Evolutionary conservation across 2,797 vertebrate genomes (phyloP).

Genomic region (Pogoniulus pusillus): DNA sequence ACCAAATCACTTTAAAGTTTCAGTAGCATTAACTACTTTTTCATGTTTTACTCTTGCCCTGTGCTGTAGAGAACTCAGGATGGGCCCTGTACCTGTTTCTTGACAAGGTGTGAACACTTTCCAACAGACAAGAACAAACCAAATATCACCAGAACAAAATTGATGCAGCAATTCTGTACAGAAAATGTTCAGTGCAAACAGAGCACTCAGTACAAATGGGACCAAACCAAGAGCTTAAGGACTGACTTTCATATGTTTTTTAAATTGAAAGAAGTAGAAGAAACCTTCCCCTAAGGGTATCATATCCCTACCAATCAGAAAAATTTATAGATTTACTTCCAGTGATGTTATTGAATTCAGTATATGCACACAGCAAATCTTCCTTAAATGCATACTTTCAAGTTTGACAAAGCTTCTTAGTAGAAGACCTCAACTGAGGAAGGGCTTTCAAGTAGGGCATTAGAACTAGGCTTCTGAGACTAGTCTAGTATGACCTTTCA

Average conservation of each 20-base stretch:
- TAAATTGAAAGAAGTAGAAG: neutral
- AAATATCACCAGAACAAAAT: neutral
- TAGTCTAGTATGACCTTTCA: neutral
- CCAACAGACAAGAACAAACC: neutral
- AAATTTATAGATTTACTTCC: neutral
- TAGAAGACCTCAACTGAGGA: neutral
- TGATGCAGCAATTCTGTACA: neutral
- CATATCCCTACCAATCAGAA: neutral
- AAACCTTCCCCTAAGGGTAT: neutral
- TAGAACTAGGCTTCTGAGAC: neutral
- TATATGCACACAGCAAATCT: neutral
- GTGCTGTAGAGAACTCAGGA: rapidly evolving
- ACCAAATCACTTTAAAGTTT: neutral
- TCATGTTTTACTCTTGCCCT: neutral
- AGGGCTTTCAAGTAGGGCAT: neutral
- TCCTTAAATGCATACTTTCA: neutral
- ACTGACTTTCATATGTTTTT: neutral
- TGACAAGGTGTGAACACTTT: rapidly evolving
- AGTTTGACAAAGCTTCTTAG: neutral
- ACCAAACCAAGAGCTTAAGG: neutral
- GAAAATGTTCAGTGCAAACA: neutral
- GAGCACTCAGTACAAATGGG: rapidly evolving
- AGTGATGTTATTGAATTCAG: neutral
- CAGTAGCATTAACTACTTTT: neutral
- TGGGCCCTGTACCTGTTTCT: rapidly evolving